Evolutionary conservation across 35 echinoderm and acorn worm species (phyloP).

Genomic region (Ophiothrix spiculata): DNA sequence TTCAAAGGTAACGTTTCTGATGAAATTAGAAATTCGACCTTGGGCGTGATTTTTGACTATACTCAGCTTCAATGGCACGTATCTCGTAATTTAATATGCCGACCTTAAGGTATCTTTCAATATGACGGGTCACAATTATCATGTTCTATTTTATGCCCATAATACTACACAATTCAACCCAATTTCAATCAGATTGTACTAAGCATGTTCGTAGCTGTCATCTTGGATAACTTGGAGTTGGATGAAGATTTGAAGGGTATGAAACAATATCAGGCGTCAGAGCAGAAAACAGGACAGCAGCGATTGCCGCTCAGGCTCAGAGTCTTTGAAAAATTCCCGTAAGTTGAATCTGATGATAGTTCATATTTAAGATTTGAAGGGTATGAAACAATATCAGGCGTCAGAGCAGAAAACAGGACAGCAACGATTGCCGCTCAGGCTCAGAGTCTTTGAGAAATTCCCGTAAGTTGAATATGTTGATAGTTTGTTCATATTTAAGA

Average conservation of each 20-base stretch:
- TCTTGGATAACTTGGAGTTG: conserved; percentile 97
- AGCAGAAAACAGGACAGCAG: conserved; percentile 55
- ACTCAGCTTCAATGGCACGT: no score
- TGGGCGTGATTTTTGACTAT: no score
- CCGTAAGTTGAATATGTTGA: no score
- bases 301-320: conserved; percentile 66
- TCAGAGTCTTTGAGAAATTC: conserved; percentile 93
- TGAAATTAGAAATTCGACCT: no score
- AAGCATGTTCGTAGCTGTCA: conserved; percentile 96
- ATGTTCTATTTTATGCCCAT: no score
- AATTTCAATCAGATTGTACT: conserved; percentile 83
- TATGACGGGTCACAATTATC: no score
- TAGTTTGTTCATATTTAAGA: no score
- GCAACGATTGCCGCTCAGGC: conserved; percentile 61
- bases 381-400: conserved; percentile 75
- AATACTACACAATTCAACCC: no score
- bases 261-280: conserved; percentile 80
- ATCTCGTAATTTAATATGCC: no score
- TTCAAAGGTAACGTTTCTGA: no score
- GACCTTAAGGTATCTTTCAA: no score
- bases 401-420: conserved; percentile 62
- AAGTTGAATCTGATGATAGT: no score
- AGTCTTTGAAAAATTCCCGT: conserved; percentile 98
- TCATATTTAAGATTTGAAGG: conserved; percentile 91
- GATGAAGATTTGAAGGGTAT: conserved; percentile 81